Evolutionary conservation across 2,888 invertebrate species (phyloP).

Genomic region (Euplagia quadripunctaria): DNA sequence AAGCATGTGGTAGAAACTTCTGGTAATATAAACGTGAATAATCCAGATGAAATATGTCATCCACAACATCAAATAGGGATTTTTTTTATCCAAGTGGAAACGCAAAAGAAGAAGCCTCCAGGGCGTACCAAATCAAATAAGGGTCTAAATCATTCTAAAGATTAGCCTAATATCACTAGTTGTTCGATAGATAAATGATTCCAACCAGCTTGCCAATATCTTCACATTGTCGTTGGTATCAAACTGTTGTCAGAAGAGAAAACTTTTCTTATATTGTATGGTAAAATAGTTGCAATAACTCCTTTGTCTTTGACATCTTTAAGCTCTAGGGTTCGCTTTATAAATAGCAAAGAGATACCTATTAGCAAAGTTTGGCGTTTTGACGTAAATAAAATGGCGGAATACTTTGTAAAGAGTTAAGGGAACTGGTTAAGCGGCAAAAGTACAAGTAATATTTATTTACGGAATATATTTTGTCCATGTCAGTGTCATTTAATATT

Average conservation of each 20-base stretch:
- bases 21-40: no score
- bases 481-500: no score
- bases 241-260: background rate
- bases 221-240: background rate
- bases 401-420: background rate
- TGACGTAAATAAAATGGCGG: background rate
- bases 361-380: conserved; percentile 4
- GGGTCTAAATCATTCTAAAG: no score
- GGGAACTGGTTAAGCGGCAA: background rate
- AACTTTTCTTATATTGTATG: background rate
- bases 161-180: background rate
- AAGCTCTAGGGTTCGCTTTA: background rate
- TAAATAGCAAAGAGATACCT: background rate
- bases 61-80: no score
- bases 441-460: no score
- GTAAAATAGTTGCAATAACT: background rate
- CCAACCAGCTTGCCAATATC: no score
- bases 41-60: no score
- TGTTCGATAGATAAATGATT: background rate
- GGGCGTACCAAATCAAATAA: no score
- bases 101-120: no score
- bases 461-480: no score
- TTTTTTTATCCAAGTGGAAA: no score
- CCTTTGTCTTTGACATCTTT: background rate
- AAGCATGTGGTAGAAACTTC: no score